These are phyloP conservation scores for Hylia prasina DNA, from an alignment of 2,113 vertebrate genomes.

Conservation along the genomic window DNA sequence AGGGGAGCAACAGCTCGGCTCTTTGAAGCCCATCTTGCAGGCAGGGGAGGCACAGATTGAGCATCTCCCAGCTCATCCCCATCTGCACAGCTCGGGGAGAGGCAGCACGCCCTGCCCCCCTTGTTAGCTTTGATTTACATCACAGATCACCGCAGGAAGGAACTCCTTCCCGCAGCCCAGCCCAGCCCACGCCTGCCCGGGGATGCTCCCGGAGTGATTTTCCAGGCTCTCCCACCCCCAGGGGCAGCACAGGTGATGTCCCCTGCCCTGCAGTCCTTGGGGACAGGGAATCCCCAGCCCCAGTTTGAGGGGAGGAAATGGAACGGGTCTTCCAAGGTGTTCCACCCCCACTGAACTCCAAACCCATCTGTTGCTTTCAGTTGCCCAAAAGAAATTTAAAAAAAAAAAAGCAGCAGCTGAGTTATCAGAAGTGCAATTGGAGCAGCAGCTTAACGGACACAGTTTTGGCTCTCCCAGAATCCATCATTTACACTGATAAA, in stretches of 20 bases:
- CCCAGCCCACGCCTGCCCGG: neutral
- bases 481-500: neutral
- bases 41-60: neutral
- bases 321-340: neutral
- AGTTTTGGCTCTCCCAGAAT: neutral
- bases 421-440: slow-evolving; percentile 1
- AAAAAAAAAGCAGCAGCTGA: neutral
- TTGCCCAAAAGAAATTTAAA: no score
- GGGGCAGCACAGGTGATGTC: neutral
- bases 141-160: neutral
- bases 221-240: neutral
- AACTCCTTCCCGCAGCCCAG: neutral
- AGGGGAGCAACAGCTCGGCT: neutral
- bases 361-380: slow-evolving; percentile 28
- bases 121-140: neutral
- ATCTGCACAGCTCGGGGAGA: neutral
- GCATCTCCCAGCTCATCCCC: neutral
- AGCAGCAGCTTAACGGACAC: slow-evolving; percentile 5
- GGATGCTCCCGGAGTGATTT: neutral
- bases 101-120: neutral
- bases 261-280: neutral
- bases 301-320: neutral
- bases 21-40: neutral
- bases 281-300: neutral
- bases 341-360: neutral